phyloP scores from a whole-genome alignment of 2,113 vertebrate species.

The Condylura cristata region DNA sequence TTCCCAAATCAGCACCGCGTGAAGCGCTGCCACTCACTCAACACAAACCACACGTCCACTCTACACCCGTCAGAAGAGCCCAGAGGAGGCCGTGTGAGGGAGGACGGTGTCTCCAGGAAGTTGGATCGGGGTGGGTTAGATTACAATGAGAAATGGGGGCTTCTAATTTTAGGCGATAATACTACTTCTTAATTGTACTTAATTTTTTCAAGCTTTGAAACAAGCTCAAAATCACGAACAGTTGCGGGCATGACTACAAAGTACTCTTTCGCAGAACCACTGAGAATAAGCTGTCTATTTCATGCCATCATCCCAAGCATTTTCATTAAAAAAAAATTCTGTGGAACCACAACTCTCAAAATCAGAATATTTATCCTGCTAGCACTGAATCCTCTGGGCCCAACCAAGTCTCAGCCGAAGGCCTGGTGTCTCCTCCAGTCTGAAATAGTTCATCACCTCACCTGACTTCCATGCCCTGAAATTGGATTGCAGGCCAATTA shows the following conservation, averaged over 20 bases:
- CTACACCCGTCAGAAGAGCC: too few relatives aligned
- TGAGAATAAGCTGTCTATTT: neutral
- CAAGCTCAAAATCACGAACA: neutral
- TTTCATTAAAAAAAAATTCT: neutral
- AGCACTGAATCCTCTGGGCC: neutral
- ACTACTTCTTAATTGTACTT: neutral
- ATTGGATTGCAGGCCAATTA: neutral
- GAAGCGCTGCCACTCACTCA: too few relatives aligned
- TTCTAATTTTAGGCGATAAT: neutral
- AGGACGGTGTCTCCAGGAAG: neutral
- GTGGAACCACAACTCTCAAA: neutral
- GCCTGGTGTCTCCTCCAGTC: neutral
- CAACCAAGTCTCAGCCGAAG: neutral
- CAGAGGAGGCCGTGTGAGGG: neutral
- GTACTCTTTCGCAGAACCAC: neutral
- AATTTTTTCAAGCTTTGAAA: conserved; percentile 3
- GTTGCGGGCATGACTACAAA: neutral
- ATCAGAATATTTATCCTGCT: neutral
- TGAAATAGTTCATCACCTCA: neutral
- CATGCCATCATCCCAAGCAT: neutral
- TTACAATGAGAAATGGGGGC: conserved; percentile 14
- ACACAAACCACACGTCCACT: too few relatives aligned
- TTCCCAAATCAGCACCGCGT: neutral
- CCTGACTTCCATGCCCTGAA: neutral
- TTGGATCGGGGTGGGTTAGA: neutral